Evolutionary conservation across 2,797 vertebrate species (phyloP).

Genomic region (Anguilla megastoma): DNA sequence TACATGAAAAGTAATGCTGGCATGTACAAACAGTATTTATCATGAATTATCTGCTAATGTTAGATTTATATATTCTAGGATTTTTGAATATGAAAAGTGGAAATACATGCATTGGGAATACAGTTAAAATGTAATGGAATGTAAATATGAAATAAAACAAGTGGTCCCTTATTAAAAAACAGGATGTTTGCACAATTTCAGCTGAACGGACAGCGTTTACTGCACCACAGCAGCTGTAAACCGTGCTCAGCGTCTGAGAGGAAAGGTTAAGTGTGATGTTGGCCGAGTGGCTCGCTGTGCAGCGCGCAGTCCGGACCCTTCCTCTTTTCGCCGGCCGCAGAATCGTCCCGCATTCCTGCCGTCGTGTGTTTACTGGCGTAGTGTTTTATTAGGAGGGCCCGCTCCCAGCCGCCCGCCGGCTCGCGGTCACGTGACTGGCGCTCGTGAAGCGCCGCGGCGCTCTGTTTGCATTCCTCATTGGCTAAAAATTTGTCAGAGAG

Average conservation of each 20-base stretch:
- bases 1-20: background rate
- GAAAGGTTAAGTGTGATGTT: background rate
- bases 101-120: background rate
- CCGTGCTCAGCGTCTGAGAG: background rate
- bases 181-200: background rate
- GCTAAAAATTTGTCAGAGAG: conserved; percentile 77
- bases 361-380: conserved; percentile 12
- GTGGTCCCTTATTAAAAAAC: background rate
- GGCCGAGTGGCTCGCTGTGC: background rate
- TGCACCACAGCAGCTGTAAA: background rate
- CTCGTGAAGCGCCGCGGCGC: conserved; percentile 50
- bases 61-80: background rate
- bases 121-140: background rate
- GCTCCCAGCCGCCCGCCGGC: background rate
- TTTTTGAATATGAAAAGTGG: background rate
- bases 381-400: background rate
- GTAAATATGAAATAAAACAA: background rate
- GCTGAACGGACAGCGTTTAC: background rate
- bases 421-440: conserved; percentile 28
- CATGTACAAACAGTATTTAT: background rate
- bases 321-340: background rate
- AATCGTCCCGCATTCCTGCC: background rate
- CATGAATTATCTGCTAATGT: background rate
- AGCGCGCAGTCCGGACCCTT: too few relatives aligned
- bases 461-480: conserved; percentile 76